Evolutionary conservation across 1,140 invertebrate genomes (phyloP).

Genomic region (Homalodisca vitripennis): DNA sequence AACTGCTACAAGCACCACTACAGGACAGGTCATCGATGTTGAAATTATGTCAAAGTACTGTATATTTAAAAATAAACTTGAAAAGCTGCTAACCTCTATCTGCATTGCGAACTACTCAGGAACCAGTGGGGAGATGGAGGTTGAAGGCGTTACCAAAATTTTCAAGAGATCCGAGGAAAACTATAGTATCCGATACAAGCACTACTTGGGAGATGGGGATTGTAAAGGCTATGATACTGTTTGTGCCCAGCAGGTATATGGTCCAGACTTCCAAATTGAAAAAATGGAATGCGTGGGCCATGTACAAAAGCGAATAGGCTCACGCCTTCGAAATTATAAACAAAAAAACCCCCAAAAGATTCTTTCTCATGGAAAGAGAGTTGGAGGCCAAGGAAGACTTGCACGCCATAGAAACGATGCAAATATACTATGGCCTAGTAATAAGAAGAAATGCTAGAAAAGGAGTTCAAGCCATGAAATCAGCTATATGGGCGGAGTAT

Average conservation of each 20-base stretch:
- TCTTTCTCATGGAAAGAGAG: neutral
- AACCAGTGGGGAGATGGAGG: conserved; percentile 40
- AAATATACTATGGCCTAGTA: too few species aligned
- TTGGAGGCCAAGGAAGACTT: neutral
- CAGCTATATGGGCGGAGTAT: too few species aligned
- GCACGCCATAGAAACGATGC: neutral
- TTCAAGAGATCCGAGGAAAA: conserved; percentile 32
- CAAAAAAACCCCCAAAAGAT: neutral
- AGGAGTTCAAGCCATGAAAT: too few species aligned
- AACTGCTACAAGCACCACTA: too few species aligned
- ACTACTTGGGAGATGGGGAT: too few species aligned
- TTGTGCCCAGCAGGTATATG: conserved; percentile 33
- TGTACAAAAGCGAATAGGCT: conserved; percentile 42
- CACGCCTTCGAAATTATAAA: neutral
- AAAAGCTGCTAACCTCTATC: conserved; percentile 21
- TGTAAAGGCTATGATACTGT: conserved; percentile 32
- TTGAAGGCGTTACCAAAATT: conserved; percentile 23
- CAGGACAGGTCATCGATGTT: too few species aligned
- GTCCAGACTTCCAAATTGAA: conserved; percentile 36
- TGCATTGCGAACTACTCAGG: conserved; percentile 38
- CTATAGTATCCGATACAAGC: conserved; percentile 35
- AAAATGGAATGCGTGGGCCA: too few species aligned
- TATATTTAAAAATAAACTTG: neutral
- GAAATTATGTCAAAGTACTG: too few species aligned
- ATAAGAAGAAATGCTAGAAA: too few species aligned